These are phyloP conservation scores for Dinothrombium tinctorium DNA, from an alignment of 1,140 invertebrate genomes.

Conservation along the genomic window DNA sequence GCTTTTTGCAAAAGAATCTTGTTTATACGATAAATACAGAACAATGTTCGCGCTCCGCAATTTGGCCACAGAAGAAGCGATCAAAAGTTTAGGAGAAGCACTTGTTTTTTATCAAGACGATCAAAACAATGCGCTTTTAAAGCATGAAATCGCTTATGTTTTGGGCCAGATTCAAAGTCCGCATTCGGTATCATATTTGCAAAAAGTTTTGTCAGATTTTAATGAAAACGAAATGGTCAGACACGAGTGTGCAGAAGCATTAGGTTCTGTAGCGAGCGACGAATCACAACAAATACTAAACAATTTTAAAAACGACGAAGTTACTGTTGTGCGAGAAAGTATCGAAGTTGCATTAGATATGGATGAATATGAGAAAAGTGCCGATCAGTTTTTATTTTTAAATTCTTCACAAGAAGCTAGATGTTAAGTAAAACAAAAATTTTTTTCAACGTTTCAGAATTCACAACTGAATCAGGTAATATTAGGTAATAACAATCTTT, in stretches of 20 bases:
- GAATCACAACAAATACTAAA: slow-evolving; percentile 58
- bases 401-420: too few species aligned
- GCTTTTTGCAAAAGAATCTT: slow-evolving; percentile 47
- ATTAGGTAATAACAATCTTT: too few species aligned
- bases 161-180: slow-evolving; percentile 80
- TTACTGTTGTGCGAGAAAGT: slow-evolving; percentile 78
- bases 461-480: too few species aligned
- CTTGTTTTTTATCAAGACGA: slow-evolving; percentile 5
- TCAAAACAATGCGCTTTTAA: slow-evolving; percentile 42
- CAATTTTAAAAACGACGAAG: slow-evolving; percentile 53
- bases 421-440: too few species aligned
- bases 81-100: slow-evolving; percentile 47
- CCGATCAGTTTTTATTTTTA: too few species aligned
- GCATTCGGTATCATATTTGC: slow-evolving; percentile 45
- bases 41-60: slow-evolving; percentile 94
- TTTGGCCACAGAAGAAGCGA: slow-evolving; percentile 45
- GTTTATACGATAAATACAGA: slow-evolving; percentile 64
- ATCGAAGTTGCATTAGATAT: slow-evolving; percentile 92
- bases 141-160: slow-evolving; percentile 94
- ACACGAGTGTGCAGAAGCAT: slow-evolving; percentile 93
- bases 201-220: slow-evolving; percentile 40
- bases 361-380: slow-evolving; percentile 90
- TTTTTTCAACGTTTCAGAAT: too few species aligned
- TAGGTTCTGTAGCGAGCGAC: slow-evolving; percentile 77
- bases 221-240: slow-evolving; percentile 84